Conservation (phyloP, 2,888 invertebrate genomes). For the Brenthis hecate region DNA sequence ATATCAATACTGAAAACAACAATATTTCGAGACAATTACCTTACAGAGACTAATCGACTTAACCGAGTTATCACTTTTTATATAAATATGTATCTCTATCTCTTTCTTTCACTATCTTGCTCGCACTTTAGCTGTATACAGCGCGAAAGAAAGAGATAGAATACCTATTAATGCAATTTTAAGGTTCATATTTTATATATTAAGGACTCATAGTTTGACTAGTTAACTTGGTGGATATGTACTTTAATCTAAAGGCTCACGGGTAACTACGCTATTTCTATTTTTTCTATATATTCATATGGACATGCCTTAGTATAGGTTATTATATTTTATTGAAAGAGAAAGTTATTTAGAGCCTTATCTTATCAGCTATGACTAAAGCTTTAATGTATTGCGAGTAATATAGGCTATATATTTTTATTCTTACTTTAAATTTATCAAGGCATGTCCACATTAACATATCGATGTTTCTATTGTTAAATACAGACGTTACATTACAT, state of each 20-base stretch:
- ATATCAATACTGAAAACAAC: background rate
- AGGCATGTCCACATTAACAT: conserved; percentile 4
- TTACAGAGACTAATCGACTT: background rate
- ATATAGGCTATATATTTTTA: conserved; percentile 1
- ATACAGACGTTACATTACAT: conserved; percentile 26
- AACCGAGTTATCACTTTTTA: conserved; percentile 20
- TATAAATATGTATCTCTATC: conserved; percentile 12
- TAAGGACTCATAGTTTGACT: conserved; percentile 29
- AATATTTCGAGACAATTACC: conserved; percentile 5
- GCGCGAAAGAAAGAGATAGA: background rate
- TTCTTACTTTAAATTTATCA: conserved; percentile 5
- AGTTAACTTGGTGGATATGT: conserved; percentile 35
- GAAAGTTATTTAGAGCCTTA: conserved; percentile 10
- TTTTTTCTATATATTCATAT: background rate
- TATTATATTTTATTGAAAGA: conserved; percentile 6
- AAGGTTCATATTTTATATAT: conserved; percentile 20
- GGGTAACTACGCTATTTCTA: conserved; percentile 28
- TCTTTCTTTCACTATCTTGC: background rate
- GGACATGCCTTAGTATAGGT: conserved; percentile 2
- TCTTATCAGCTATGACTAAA: conserved; percentile 8
- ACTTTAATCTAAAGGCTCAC: conserved; percentile 27
- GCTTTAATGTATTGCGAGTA: conserved; percentile 11
- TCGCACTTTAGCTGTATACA: background rate
- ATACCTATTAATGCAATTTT: conserved; percentile 2
- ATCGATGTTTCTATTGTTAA: conserved; percentile 8